These are phyloP conservation scores for Watsonalla binaria DNA, from an alignment of 2,888 invertebrate species.

Conservation along the genomic window DNA sequence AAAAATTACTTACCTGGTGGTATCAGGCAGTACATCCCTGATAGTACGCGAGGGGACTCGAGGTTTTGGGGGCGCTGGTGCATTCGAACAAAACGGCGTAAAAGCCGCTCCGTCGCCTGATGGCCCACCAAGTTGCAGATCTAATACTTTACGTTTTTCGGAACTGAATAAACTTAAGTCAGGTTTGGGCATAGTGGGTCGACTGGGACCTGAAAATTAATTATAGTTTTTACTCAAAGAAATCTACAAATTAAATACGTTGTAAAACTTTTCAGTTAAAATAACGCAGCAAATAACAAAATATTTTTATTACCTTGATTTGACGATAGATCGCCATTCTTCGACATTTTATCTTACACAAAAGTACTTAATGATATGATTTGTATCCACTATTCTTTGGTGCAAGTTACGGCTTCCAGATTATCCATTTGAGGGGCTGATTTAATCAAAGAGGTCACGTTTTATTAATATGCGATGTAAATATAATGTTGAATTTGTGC, in stretches of 20 bases:
- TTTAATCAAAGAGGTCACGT: constrained; percentile 38
- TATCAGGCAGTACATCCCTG: constrained; percentile 70
- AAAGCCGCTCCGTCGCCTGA: constrained; percentile 71
- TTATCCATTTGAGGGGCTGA: constrained; percentile 59
- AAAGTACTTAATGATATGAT: constrained; percentile 21
- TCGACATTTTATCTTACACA: constrained; percentile 79
- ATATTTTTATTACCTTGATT: constrained; percentile 70
- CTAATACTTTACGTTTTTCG: constrained; percentile 80
- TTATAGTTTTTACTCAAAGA: background rate
- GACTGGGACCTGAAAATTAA: constrained; percentile 58
- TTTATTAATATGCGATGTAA: constrained; percentile 42
- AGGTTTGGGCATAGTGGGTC: constrained; percentile 65
- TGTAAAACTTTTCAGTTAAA: background rate
- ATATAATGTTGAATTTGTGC: constrained; percentile 27
- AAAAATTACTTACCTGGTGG: constrained; percentile 49
- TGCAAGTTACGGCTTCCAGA: constrained; percentile 41
- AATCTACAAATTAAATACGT: background rate
- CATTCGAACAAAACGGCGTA: constrained; percentile 66
- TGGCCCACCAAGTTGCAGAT: constrained; percentile 75
- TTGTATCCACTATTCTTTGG: constrained; percentile 48
- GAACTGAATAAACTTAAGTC: constrained; percentile 66
- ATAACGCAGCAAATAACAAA: background rate
- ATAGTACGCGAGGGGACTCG: constrained; percentile 64
- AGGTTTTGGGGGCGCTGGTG: constrained; percentile 45
- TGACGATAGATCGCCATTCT: constrained; percentile 84